Evolutionary conservation across 2,797 vertebrate species (phyloP).

Genomic region (Spinibarbus caldwelli): DNA sequence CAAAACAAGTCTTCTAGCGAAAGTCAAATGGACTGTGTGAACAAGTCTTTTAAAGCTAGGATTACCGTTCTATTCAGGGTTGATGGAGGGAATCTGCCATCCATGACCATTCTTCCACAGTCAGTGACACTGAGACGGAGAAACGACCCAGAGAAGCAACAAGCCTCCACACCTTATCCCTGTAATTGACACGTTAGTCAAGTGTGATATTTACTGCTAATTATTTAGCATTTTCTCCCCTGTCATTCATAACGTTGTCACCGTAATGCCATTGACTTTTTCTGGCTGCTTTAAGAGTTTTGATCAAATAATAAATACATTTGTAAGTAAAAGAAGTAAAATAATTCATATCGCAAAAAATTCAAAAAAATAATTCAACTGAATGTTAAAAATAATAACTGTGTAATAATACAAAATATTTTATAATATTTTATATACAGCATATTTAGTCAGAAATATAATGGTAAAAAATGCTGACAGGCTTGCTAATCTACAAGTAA

Average conservation of each 20-base stretch:
- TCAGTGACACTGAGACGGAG: conserved; percentile 32
- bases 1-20: conserved; percentile 57
- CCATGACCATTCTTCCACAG: conserved; percentile 36
- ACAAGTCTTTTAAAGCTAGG: conserved; percentile 72
- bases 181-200: conserved; percentile 3
- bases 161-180: conserved; percentile 15
- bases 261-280: not conserved
- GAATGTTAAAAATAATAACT: no score
- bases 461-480: no score
- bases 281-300: not conserved
- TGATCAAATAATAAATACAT: not conserved
- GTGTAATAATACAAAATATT: no score
- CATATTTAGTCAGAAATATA: no score
- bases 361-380: not conserved
- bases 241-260: not conserved
- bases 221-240: conserved; percentile 21
- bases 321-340: not conserved
- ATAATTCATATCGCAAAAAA: not conserved
- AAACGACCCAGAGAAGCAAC: conserved; percentile 18
- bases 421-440: no score
- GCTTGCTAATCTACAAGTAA: no score
- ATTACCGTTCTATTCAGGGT: conserved; percentile 75
- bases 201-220: conserved; percentile 9
- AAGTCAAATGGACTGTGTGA: conserved; percentile 76
- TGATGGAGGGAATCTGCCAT: conserved; percentile 51